These are phyloP conservation scores for Onthophagus sagittarius DNA, from an alignment of 2,888 invertebrate genomes.

Conservation along the genomic window DNA sequence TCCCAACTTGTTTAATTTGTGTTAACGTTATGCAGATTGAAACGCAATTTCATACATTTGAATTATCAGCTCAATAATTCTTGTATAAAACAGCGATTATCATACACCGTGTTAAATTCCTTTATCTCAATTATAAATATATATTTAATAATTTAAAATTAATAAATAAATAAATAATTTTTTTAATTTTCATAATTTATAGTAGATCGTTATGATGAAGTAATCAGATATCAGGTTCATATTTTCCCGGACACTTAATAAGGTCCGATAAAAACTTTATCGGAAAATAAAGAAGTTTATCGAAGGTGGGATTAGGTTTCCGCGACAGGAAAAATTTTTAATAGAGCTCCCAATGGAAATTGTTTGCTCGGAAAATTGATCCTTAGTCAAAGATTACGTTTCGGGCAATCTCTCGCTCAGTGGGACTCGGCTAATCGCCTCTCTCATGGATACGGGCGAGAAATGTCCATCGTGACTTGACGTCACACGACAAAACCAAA, in stretches of 20 bases:
- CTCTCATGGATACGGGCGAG: background rate
- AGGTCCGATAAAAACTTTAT: background rate
- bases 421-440: slow-evolving; percentile 3
- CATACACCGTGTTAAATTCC: too few relatives aligned
- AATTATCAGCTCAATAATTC: too few relatives aligned
- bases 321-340: background rate
- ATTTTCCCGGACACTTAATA: background rate
- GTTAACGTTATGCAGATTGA: too few relatives aligned
- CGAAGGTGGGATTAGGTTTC: background rate
- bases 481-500: too few relatives aligned
- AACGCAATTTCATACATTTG: too few relatives aligned
- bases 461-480: background rate
- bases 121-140: too few relatives aligned
- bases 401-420: slow-evolving; percentile 1
- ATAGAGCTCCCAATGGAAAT: background rate
- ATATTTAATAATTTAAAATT: too few relatives aligned
- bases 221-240: background rate
- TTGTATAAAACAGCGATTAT: too few relatives aligned
- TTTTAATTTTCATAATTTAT: too few relatives aligned
- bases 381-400: slow-evolving; percentile 7
- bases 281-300: background rate
- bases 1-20: too few relatives aligned
- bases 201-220: background rate
- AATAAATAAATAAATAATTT: too few relatives aligned
- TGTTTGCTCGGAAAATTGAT: slow-evolving; percentile 6